These are phyloP conservation scores for Halcyon badia DNA, from an alignment of 2,797 vertebrate species.

Conservation along the genomic window DNA sequence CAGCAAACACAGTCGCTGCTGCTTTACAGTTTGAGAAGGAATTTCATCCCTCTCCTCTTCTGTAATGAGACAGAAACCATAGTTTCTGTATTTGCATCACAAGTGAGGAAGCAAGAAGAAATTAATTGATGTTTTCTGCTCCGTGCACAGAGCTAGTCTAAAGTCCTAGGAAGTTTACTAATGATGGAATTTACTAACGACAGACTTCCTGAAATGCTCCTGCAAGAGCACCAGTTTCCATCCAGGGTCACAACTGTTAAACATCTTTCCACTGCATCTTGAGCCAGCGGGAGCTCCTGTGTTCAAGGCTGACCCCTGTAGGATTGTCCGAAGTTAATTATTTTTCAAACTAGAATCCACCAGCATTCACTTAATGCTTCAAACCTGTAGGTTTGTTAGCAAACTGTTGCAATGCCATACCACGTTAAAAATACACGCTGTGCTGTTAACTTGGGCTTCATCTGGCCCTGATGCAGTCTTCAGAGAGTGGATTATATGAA, in stretches of 20 bases:
- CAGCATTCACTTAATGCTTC: neutral
- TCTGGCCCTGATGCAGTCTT: neutral
- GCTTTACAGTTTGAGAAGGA: neutral
- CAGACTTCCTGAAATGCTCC: neutral
- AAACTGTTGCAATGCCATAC: neutral
- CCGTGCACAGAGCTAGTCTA: neutral
- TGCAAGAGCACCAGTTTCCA: neutral
- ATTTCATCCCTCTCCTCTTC: neutral
- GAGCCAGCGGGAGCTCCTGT: neutral
- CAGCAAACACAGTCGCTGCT: neutral
- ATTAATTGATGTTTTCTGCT: neutral
- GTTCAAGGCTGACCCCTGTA: slow-evolving; percentile 40
- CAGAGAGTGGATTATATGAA: neutral
- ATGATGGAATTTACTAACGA: neutral
- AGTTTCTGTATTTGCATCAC: neutral
- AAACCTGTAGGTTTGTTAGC: neutral
- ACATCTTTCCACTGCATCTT: neutral
- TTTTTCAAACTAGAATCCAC: neutral
- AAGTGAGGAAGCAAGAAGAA: neutral
- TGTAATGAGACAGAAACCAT: neutral
- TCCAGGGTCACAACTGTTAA: neutral
- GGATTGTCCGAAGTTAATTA: neutral
- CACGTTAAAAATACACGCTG: accelerated
- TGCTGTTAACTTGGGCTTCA: neutral
- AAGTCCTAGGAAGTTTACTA: neutral